Conservation (phyloP, 1,140 invertebrate species). For the Calliopsis andreniformis region DNA sequence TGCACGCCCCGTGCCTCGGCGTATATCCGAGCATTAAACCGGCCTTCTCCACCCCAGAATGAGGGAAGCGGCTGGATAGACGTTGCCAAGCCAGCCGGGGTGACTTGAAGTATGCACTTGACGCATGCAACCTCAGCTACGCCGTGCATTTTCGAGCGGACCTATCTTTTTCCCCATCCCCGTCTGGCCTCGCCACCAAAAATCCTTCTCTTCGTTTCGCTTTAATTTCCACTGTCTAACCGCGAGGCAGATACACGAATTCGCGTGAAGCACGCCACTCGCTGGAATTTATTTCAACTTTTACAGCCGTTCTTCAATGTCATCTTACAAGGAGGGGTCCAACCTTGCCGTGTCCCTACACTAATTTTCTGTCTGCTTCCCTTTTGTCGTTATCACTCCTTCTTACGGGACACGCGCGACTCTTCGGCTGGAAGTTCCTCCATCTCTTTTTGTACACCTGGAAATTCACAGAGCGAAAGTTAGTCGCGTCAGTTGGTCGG, state of each 20-base stretch:
- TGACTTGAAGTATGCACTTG: constrained; percentile 77
- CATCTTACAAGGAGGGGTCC: too few species aligned
- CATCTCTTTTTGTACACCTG: background rate
- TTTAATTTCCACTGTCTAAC: constrained; percentile 34
- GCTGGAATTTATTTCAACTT: constrained; percentile 50
- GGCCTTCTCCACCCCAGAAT: constrained; percentile 46
- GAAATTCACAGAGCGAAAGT: constrained; percentile 4
- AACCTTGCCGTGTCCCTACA: too few species aligned
- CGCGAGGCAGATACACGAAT: constrained; percentile 19
- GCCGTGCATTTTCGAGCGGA: constrained; percentile 36
- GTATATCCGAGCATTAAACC: constrained; percentile 55
- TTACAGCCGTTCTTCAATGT: constrained; percentile 25
- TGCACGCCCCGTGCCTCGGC: constrained; percentile 33
- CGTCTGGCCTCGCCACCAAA: constrained; percentile 38
- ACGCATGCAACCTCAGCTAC: constrained; percentile 73
- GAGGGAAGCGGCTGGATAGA: constrained; percentile 47
- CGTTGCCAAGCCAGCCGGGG: constrained; percentile 48
- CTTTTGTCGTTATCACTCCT: background rate
- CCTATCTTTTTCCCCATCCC: constrained; percentile 33
- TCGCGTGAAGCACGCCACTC: constrained; percentile 17
- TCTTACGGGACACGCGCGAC: background rate
- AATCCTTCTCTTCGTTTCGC: constrained; percentile 45
- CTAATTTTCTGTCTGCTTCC: too few species aligned
- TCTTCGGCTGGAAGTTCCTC: background rate
- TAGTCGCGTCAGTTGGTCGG: background rate